phyloP scores from a whole-genome alignment of 2,888 invertebrate species.

The Melipona bicolor region DNA sequence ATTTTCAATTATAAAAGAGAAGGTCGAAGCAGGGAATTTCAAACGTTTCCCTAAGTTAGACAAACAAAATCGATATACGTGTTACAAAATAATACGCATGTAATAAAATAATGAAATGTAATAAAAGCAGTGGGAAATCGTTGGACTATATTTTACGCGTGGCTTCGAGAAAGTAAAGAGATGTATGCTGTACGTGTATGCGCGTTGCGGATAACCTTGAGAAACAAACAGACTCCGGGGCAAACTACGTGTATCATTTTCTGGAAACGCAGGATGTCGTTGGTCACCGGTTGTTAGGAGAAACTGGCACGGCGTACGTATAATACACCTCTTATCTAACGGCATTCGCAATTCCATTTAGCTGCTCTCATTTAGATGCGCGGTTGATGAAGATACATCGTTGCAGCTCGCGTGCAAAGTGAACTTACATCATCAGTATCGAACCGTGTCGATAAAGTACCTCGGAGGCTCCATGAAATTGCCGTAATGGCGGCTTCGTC shows the following conservation, averaged over 20 bases:
- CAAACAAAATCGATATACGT: no score
- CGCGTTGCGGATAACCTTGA: background rate
- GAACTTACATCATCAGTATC: constrained; percentile 56
- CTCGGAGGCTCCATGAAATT: constrained; percentile 18
- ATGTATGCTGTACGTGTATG: no score
- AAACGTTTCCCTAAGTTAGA: no score
- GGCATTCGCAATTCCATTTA: constrained; percentile 14
- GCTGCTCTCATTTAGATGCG: constrained; percentile 19
- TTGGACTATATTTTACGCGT: no score
- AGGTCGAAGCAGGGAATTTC: no score
- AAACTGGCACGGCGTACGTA: background rate
- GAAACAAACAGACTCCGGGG: background rate
- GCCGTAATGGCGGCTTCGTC: constrained; percentile 25
- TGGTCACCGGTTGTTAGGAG: no score
- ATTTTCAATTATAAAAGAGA: no score
- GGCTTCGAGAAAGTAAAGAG: no score
- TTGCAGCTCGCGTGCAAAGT: constrained; percentile 26
- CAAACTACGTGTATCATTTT: background rate
- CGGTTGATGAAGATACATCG: constrained; percentile 36
- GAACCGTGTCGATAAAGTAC: constrained; percentile 33
- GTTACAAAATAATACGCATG: no score
- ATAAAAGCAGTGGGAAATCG: no score
- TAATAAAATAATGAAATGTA: no score
- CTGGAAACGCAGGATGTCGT: background rate
- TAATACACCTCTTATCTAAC: background rate